phyloP scores from a whole-genome alignment of 2,888 invertebrate species.

The Halocaridina rubra region DNA sequence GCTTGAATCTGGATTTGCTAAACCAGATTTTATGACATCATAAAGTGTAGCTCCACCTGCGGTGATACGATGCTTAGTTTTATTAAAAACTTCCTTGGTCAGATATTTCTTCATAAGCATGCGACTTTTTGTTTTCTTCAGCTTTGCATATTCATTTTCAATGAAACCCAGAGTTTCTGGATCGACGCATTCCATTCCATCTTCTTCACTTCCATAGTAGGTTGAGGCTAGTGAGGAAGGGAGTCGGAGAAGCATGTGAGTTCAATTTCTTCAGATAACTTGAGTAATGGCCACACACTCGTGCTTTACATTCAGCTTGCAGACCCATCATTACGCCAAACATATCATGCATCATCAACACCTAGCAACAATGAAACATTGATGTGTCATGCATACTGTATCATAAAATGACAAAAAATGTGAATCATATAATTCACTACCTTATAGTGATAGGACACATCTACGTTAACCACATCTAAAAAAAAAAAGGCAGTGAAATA shows the following conservation, averaged over 20 bases:
- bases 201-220: conserved; percentile 52
- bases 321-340: background rate
- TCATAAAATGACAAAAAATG: too few relatives aligned
- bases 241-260: background rate
- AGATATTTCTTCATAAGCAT: conserved; percentile 78
- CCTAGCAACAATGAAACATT: conserved; percentile 25
- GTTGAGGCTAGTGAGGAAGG: conserved; percentile 35
- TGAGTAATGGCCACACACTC: background rate
- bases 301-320: background rate
- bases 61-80: conserved; percentile 80
- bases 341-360: conserved; percentile 42
- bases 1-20: conserved; percentile 77
- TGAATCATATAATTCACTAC: too few relatives aligned
- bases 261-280: background rate
- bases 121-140: conserved; percentile 64
- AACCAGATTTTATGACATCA: conserved; percentile 90
- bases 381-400: background rate
- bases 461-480: too few relatives aligned
- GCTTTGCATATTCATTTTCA: conserved; percentile 51
- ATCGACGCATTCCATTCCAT: conserved; percentile 50
- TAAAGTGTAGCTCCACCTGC: conserved; percentile 87
- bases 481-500: too few relatives aligned
- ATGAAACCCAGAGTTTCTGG: conserved; percentile 34
- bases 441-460: too few relatives aligned
- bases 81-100: conserved; percentile 79